Percentiles rank a stretch among this genome's conserved stretches.
phyloP scores from a whole-genome alignment of 1,140 invertebrate species.

The Platorchestia sp. region DNA sequence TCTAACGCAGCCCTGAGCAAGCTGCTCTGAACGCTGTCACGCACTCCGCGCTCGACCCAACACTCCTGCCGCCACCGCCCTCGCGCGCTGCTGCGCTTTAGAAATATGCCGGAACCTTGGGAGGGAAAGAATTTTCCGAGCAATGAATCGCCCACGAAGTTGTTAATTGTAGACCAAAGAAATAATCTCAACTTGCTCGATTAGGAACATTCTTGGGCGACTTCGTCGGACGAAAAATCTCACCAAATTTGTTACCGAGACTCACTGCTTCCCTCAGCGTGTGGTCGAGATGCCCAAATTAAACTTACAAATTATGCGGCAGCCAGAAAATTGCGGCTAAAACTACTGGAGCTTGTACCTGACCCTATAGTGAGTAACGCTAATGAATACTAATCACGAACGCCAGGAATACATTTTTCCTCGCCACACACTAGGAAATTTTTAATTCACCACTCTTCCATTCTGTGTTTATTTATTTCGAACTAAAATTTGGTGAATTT shows the following conservation, averaged over 20 bases:
- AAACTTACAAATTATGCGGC: conserved; percentile 19
- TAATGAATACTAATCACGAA: neutral
- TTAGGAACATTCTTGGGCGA: conserved; percentile 45
- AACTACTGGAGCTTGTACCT: neutral
- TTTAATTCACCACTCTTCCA: neutral
- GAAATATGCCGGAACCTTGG: neutral
- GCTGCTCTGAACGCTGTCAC: neutral
- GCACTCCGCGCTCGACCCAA: too few relatives aligned
- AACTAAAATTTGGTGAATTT: neutral
- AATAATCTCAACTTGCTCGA: conserved; percentile 49
- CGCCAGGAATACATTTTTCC: neutral
- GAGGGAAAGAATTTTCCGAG: neutral
- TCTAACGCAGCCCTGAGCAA: too few relatives aligned
- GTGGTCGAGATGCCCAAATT: neutral
- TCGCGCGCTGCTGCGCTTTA: neutral
- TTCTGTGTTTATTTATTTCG: neutral
- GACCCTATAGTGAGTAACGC: neutral
- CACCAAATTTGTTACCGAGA: conserved; percentile 2
- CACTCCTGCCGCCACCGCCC: neutral
- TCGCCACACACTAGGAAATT: neutral
- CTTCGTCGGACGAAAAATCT: neutral
- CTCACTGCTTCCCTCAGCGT: neutral
- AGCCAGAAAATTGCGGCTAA: neutral
- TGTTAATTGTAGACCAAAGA: conserved; percentile 37
- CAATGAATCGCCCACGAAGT: conserved; percentile 39